Percentiles rank a stretch among this genome's conserved stretches.
Evolutionary conservation across 1,140 invertebrate species (phyloP).

Genomic region (Papilio polyxenes): DNA sequence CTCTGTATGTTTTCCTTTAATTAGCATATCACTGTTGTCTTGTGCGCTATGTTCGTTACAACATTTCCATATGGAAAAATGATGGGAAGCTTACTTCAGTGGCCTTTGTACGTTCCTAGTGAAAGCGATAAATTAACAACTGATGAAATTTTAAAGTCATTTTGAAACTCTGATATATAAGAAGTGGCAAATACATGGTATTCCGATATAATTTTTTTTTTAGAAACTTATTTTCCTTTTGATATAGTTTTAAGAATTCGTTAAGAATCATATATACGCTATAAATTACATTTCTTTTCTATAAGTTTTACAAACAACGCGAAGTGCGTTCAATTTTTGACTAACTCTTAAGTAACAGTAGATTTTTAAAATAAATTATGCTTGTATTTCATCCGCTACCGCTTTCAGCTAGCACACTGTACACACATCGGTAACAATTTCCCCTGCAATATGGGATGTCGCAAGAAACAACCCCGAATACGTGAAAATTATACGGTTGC

Average conservation of each 20-base stretch:
- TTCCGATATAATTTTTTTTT: too few relatives aligned
- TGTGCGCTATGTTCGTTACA: constrained; percentile 71
- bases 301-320: too few relatives aligned
- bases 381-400: background rate
- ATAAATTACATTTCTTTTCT: too few relatives aligned
- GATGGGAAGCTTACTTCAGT: constrained; percentile 59
- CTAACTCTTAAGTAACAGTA: background rate
- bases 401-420: constrained; percentile 1
- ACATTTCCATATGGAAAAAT: constrained; percentile 80
- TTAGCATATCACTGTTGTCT: constrained; percentile 79
- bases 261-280: too few relatives aligned
- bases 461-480: constrained; percentile 70
- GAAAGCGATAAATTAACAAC: constrained; percentile 34
- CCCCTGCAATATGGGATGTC: constrained; percentile 56
- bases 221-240: too few relatives aligned
- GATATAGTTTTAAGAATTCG: too few relatives aligned
- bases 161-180: background rate
- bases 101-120: constrained; percentile 53
- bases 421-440: constrained; percentile 13
- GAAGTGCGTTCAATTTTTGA: too few relatives aligned
- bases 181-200: too few relatives aligned
- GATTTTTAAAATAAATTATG: background rate
- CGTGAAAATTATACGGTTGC: constrained; percentile 75
- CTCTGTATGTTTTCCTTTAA: constrained; percentile 77
- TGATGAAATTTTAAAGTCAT: background rate